These are phyloP conservation scores for Petroica traversi DNA, from an alignment of 2,113 vertebrate genomes.

Conservation along the genomic window DNA sequence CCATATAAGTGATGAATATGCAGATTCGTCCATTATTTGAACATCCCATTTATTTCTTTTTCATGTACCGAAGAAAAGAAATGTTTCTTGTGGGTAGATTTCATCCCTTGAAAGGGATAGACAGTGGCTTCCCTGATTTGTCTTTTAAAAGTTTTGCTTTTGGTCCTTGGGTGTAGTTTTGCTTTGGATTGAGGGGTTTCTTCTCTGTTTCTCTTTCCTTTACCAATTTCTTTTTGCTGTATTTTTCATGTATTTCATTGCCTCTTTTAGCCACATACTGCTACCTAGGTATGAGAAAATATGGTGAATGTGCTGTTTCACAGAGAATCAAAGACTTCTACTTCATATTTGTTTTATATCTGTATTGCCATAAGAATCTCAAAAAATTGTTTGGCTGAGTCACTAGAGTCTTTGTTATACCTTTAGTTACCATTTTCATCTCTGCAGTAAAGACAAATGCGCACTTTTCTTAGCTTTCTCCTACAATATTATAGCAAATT, in stretches of 20 bases:
- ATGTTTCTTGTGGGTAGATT: neutral
- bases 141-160: neutral
- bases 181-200: neutral
- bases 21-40: slow-evolving; percentile 45
- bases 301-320: neutral
- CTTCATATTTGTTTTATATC: neutral
- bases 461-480: neutral
- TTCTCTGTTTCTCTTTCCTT: neutral
- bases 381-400: neutral
- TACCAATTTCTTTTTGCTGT: neutral
- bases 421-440: neutral
- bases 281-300: neutral
- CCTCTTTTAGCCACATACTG: neutral
- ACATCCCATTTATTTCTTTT: slow-evolving; percentile 50
- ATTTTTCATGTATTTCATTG: neutral
- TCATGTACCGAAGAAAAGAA: slow-evolving; percentile 7
- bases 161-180: neutral
- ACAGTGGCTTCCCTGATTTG: neutral
- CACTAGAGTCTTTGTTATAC: neutral
- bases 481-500: neutral
- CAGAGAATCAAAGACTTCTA: neutral
- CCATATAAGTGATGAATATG: slow-evolving; percentile 62
- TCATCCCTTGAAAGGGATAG: neutral
- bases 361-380: neutral
- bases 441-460: neutral